These are phyloP conservation scores for Melieria crassipennis DNA, from an alignment of 2,888 invertebrate genomes.

Conservation along the genomic window DNA sequence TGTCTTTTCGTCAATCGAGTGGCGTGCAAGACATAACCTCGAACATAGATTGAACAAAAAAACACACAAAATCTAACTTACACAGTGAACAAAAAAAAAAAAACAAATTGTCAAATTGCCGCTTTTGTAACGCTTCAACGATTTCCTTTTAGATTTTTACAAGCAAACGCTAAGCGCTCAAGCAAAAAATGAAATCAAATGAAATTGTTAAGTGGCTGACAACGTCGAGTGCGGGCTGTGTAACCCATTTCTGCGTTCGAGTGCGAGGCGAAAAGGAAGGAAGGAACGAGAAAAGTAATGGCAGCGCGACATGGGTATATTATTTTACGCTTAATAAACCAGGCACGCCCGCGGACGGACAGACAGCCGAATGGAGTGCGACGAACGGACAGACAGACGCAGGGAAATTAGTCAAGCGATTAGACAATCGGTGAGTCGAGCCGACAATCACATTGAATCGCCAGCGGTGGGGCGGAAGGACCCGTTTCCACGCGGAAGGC, in stretches of 20 bases:
- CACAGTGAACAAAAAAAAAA: neutral
- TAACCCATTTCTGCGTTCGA: no score
- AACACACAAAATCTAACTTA: neutral
- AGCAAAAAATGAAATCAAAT: no score
- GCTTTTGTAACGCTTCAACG: conserved; percentile 27
- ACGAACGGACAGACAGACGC: no score
- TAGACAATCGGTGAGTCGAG: no score
- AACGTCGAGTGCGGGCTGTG: no score
- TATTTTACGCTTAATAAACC: conserved; percentile 34
- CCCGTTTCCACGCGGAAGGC: no score
- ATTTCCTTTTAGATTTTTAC: conserved; percentile 23
- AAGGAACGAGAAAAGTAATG: conserved; percentile 14
- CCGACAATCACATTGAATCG: no score
- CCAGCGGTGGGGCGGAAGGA: no score
- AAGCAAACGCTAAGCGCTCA: neutral
- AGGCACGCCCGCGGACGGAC: conserved; percentile 25
- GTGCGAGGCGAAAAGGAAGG: neutral
- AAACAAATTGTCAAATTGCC: conserved; percentile 24
- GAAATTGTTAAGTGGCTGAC: no score
- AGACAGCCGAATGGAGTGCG: neutral
- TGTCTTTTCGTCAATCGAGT: conserved; percentile 17
- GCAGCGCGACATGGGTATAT: conserved; percentile 10
- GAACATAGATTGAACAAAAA: neutral
- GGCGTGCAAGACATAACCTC: neutral
- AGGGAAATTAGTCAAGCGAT: no score